A percentile compares a stretch with the other conserved stretches of the same genome.
Evolutionary conservation across 2,888 invertebrate genomes (phyloP).

Genomic region (Sinodicranocentrus sp.): DNA sequence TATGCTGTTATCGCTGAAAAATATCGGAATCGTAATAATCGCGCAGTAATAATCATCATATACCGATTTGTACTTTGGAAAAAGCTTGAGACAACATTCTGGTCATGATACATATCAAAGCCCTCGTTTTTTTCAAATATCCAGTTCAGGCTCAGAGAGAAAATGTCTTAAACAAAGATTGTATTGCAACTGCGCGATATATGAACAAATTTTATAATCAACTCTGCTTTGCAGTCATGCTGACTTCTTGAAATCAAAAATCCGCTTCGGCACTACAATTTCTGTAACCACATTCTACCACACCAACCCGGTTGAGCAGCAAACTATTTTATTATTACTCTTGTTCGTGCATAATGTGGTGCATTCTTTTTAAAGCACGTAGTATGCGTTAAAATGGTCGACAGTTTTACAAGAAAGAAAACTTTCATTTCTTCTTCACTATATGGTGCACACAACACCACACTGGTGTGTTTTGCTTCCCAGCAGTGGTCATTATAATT

Average conservation of each 20-base stretch:
- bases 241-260: conserved; percentile 31
- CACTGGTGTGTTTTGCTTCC: conserved; percentile 34
- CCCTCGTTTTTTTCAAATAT: conserved; percentile 3
- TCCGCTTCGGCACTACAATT: background rate
- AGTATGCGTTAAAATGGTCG: background rate
- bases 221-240: conserved; percentile 9
- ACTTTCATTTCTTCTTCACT: conserved; percentile 26
- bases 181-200: background rate
- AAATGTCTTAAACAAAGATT: background rate
- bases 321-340: conserved; percentile 14
- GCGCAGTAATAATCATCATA: background rate
- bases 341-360: conserved; percentile 7
- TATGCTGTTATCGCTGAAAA: background rate
- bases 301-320: conserved; percentile 10
- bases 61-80: no score
- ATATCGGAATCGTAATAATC: conserved; percentile 5
- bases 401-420: conserved; percentile 20
- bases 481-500: conserved; percentile 70
- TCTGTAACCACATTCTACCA: conserved; percentile 15
- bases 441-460: conserved; percentile 17
- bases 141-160: background rate
- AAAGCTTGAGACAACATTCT: no score
- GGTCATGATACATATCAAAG: no score
- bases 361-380: background rate
- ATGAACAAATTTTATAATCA: conserved; percentile 5